Base-by-base conservation (phyloP, 2,113 vertebrate species). In the Monopterus albus region DNA sequence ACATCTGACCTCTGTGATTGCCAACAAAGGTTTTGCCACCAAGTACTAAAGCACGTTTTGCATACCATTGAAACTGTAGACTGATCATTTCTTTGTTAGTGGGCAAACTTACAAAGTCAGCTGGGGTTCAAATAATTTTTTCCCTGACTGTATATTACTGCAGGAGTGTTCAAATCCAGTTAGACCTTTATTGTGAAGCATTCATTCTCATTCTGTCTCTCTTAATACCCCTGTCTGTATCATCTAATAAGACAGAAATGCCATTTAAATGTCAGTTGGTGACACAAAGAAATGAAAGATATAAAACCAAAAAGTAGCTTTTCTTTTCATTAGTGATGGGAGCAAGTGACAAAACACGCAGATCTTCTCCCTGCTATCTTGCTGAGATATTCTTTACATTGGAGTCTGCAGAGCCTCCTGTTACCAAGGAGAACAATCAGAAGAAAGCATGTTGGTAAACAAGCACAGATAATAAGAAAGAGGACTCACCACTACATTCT, bases 401-500 rank as follows among this genome's bases (percentile, higher is more conserved):
- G 7, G 5, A 2, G 13, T 23, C 57, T 3, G 20, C 14, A n/a
- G 9, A 31, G 23, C 15, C 9, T 23, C 20, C 3, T 28, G 25
- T 33, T 13, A 31, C 15, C 1, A 50, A 17, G 5, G 18, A 26
- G 10, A 10, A n/a, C 15, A 46, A 52, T 31, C 15, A 25, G 21
- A 21, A 9, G 11, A 23, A 20, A 42, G 25, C 15, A 18, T 3
- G 60, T 26, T 13, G 33, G 50, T 7, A 49, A 55, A 56, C 25
- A 58, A 36, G 3, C 1, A 1, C 0, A 23, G 8, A 3, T n/a
- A 46, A 31, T 1, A 14, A 50, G 10, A 15, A 49, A 38, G 33
- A 7, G 0, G 28, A 88, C 87, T 89, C 63, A 89, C 87, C 71
- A 15, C 23, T 78, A 71, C 84, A 86, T 84, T 77, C 82, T 84